Percentiles rank a stretch among this genome's conserved stretches.
phyloP scores from a whole-genome alignment of 2,888 invertebrate species.

The Acholoe squamosa region DNA sequence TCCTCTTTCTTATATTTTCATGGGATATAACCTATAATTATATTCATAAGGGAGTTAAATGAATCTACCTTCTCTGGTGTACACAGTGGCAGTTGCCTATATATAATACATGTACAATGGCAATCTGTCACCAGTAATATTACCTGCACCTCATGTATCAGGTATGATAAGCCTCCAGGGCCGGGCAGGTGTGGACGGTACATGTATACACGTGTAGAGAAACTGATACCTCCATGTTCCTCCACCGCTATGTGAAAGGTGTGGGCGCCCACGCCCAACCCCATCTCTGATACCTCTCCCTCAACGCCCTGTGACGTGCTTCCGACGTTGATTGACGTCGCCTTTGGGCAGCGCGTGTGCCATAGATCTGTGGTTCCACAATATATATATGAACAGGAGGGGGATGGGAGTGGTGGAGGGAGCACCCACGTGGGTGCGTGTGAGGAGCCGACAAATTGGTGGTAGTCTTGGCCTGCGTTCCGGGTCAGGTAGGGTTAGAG shows the following conservation, averaged over 20 bases:
- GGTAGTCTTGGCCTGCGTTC: background rate
- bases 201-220: background rate
- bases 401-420: background rate
- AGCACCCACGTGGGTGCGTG: constrained; percentile 1
- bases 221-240: background rate
- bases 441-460: constrained; percentile 37
- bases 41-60: too few species aligned
- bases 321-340: constrained; percentile 32
- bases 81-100: too few species aligned
- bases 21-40: too few species aligned
- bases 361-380: background rate
- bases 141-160: too few species aligned
- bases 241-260: background rate
- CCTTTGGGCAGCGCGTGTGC: constrained; percentile 34
- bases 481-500: background rate
- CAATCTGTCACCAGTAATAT: too few species aligned
- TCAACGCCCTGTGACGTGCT: background rate
- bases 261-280: background rate
- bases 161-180: background rate
- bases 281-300: background rate
- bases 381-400: background rate
- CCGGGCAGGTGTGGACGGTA: background rate
- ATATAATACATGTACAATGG: too few species aligned
- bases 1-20: too few species aligned
- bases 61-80: too few species aligned